Base-by-base conservation (phyloP, 2,797 vertebrate species). In the Microctenopoma stevenorrisi region DNA sequence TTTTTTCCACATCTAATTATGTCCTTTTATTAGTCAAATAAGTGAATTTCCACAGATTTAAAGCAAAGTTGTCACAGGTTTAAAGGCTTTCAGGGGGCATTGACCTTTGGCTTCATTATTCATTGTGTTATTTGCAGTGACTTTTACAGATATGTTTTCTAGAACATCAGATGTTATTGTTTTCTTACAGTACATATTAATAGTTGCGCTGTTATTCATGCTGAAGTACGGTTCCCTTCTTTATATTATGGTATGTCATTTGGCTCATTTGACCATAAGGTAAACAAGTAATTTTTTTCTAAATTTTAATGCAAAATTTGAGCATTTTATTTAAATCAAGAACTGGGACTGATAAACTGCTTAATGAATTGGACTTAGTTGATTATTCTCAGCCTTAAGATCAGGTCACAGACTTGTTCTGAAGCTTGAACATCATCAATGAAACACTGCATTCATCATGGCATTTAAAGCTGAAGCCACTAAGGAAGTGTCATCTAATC, bases 401-500 rank as follows among this genome's bases (percentile, higher is more conserved):
- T 30, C 26, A 12, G 37, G 11, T 54, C 33, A 4, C 60, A 59
- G 44, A 49, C 25, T 1, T 43, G 15, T 22, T 25, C 67, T 68
- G 8, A 46, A 57, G 74, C 70, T 42, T 26, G 28, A 76, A 61
- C 53, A 2, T 74, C 57, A 62, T 22, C 12, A 7, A 37, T 42
- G 38, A 53, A 49, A 43, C 25, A 35, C 59, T 76, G 64, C 65
- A 22, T 82, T 76, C 49, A 57, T 40, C 16, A n/a, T 51, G 43
- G 71, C 68, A 77, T 83, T 65, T 77, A 72, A 79, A 79, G 78
- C 76, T 26, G 61, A 49, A 76, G 63, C 74, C 56, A 66, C 68
- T 81, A 78, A 79, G 85, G 89, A 92, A 88, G 81, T 68, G 14
- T 52, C 52, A 33, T 58, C 55, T 91, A 92, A 92, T 91, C 86